These are phyloP conservation scores for Argya squamiceps DNA, from an alignment of 2,797 vertebrate species.

Conservation along the genomic window DNA sequence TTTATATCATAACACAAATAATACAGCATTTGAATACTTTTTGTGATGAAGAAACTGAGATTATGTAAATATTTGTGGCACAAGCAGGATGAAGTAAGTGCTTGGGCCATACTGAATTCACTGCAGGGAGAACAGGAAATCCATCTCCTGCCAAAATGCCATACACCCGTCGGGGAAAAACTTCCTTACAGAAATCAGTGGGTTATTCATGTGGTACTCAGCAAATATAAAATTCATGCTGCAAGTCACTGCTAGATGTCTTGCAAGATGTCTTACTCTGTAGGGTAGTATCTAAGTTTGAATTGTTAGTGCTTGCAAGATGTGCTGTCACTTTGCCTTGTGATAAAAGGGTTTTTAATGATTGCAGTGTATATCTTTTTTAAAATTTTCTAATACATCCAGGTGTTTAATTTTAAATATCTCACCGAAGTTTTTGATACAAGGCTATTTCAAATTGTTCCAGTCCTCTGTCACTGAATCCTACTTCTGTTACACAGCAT, in stretches of 20 bases:
- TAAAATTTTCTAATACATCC: neutral
- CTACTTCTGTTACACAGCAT: neutral
- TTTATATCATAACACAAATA: neutral
- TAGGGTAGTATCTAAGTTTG: neutral
- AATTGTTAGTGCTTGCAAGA: neutral
- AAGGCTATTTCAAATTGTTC: neutral
- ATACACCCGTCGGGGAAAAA: neutral
- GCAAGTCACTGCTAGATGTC: neutral
- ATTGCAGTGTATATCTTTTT: neutral
- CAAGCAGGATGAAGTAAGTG: neutral
- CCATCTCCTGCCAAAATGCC: neutral
- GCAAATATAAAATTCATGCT: neutral
- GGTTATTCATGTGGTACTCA: neutral
- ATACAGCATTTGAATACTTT: neutral
- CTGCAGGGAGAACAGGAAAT: neutral
- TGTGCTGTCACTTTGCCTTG: neutral
- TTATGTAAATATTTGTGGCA: neutral
- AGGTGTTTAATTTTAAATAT: neutral
- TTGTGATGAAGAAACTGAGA: neutral
- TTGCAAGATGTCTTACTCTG: neutral
- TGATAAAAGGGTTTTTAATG: neutral
- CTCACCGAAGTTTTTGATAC: neutral
- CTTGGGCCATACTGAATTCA: neutral
- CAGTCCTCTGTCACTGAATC: neutral
- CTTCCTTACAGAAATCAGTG: neutral